These are phyloP conservation scores for Drosophila neotestacea DNA, from an alignment of 2,888 invertebrate genomes.

Conservation along the genomic window DNA sequence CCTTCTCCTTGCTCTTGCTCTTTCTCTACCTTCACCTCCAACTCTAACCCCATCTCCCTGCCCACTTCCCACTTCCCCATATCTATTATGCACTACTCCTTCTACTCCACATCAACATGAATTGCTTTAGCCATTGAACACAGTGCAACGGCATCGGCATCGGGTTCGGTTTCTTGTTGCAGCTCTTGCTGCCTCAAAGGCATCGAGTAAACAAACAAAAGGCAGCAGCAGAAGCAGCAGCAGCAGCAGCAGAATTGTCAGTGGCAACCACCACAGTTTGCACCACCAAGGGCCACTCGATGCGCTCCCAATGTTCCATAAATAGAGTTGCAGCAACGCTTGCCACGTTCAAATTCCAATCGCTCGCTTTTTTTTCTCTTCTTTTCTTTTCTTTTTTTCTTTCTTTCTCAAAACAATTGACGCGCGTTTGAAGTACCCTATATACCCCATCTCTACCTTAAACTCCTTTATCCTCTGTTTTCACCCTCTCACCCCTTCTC, in stretches of 20 bases:
- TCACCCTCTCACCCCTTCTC: background rate
- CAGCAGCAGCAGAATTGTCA: slow-evolving; percentile 5
- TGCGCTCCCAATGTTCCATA: slow-evolving; percentile 69
- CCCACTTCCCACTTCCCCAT: no score
- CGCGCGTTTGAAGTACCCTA: slow-evolving; percentile 69
- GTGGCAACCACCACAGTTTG: slow-evolving; percentile 45
- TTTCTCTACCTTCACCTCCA: background rate
- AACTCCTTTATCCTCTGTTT: background rate
- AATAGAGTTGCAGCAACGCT: slow-evolving; percentile 59
- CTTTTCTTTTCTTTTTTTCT: background rate
- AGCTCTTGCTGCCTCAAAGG: slow-evolving; percentile 36
- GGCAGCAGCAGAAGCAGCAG: slow-evolving; percentile 17
- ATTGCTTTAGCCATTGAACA: slow-evolving; percentile 44
- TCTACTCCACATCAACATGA: background rate
- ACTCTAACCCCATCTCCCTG: background rate
- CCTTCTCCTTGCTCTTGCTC: background rate
- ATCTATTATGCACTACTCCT: no score
- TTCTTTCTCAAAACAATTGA: slow-evolving; percentile 66
- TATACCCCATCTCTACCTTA: slow-evolving; percentile 17
- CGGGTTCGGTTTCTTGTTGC: slow-evolving; percentile 47
- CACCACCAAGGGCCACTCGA: slow-evolving; percentile 53
- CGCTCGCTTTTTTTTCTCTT: slow-evolving; percentile 29
- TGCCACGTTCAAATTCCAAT: slow-evolving; percentile 62
- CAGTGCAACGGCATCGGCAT: slow-evolving; percentile 57
- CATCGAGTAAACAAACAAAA: slow-evolving; percentile 60